A percentile compares a stretch with the other conserved stretches of the same genome.
Evolutionary conservation across 1,140 invertebrate genomes (phyloP).

Genomic region (Dendroctonus valens): DNA sequence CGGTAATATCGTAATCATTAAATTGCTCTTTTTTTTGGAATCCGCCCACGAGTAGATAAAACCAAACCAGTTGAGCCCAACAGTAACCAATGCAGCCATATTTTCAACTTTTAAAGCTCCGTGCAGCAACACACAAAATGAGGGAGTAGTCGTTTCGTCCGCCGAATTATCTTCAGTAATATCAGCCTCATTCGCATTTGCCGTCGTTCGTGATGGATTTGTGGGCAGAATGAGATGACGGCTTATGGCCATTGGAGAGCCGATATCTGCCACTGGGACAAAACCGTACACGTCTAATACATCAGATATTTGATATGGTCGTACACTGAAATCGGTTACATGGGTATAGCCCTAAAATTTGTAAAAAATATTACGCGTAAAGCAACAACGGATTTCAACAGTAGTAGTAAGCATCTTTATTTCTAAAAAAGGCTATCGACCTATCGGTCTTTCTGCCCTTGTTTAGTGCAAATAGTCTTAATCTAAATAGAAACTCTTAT

Average conservation of each 20-base stretch:
- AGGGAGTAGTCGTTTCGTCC: slow-evolving; percentile 80
- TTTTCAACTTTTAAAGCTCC: slow-evolving; percentile 91
- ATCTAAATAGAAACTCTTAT: too few relatives aligned
- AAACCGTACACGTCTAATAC: slow-evolving; percentile 79
- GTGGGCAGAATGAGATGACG: slow-evolving; percentile 85
- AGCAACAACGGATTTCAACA: too few relatives aligned
- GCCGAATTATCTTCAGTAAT: slow-evolving; percentile 62
- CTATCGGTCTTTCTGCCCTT: too few relatives aligned
- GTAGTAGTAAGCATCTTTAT: too few relatives aligned
- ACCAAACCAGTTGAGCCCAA: slow-evolving; percentile 90
- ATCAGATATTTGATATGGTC: slow-evolving; percentile 61
- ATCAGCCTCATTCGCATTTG: slow-evolving; percentile 62
- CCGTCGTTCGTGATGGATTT: slow-evolving; percentile 53
- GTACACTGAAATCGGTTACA: slow-evolving; percentile 63
- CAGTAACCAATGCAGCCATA: slow-evolving; percentile 74
- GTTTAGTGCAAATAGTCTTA: too few relatives aligned
- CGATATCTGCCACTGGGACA: slow-evolving; percentile 76
- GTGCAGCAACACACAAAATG: slow-evolving; percentile 92
- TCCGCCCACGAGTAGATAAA: slow-evolving; percentile 93
- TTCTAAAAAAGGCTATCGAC: too few relatives aligned
- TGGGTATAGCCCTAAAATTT: slow-evolving; percentile 60
- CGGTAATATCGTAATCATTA: slow-evolving; percentile 86
- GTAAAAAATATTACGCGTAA: slow-evolving; percentile 1
- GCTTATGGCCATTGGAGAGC: slow-evolving; percentile 91
- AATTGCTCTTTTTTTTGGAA: slow-evolving; percentile 91